phyloP scores from a whole-genome alignment of 2,113 vertebrate genomes.

The Cepphus grylle region DNA sequence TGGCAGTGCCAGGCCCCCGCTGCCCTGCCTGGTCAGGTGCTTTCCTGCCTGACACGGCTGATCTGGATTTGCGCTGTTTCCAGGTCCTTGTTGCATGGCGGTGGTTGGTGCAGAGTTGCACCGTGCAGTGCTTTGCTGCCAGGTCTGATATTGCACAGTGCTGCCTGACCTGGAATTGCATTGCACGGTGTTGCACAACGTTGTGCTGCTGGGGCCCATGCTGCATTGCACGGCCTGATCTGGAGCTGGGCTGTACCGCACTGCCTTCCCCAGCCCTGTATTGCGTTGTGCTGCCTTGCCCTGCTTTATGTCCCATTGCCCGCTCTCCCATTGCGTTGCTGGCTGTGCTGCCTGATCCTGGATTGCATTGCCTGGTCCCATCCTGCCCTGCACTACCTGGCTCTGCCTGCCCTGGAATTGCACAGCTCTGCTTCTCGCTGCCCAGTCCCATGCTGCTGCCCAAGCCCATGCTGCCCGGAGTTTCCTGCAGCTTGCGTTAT shows the following conservation, averaged over 20 bases:
- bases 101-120: neutral
- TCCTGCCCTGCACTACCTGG: neutral
- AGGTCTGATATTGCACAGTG: neutral
- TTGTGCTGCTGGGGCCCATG: neutral
- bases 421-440: neutral
- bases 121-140: neutral
- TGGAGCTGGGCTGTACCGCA: neutral
- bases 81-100: fast-evolving
- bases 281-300: neutral
- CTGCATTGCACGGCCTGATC: neutral
- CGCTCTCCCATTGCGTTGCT: fast-evolving
- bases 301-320: fast-evolving
- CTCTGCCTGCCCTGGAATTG: neutral
- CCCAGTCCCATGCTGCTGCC: neutral
- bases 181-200: neutral
- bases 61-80: too few relatives aligned
- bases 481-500: fast-evolving
- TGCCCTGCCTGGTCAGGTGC: neutral
- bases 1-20: neutral
- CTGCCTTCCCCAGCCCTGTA: neutral
- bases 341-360: too few relatives aligned
- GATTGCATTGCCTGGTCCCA: neutral
- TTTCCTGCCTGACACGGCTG: neutral
- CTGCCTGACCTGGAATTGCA: neutral
- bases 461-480: neutral